Evolutionary conservation across 2,797 vertebrate genomes (phyloP), one percentile per base, ranked within the genome.

Genomic region (Ibycter americanus): DNA sequence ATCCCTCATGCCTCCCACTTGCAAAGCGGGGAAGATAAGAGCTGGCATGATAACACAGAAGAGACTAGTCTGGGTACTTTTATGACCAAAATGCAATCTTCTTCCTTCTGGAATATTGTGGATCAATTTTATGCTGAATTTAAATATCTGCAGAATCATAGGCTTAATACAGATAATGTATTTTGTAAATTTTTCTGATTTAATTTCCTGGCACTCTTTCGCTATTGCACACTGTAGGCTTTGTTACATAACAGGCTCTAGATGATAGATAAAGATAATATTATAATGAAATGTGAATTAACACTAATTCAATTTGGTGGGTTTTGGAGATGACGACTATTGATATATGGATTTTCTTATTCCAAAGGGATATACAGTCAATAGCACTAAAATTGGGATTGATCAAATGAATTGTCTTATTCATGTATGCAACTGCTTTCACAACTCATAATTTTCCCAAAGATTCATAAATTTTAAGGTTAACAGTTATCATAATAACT

Each of bases 221-320:
- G 59, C 42, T 15, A 5, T 94, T 87, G 15, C 91, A 47, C 89
- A 47, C 67, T 67, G 32, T 38, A 56, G 56, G 6, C 42, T 92
- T 74, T 93, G 65, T 86, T 93, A 61, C 52, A 44, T 34, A 80
- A 93, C 19, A 90, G 34, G 51, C 40, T 40, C 6, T 29, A 87
- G 81, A 95, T 83, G 83, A 91, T 66, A 86, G 91, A 92, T 89
- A 94, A 95, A 93, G 96, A 88, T 73, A 96, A 88, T 89, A 91
- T 70, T 92, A 81, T 83, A 78, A 95, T 93, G 76, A 96, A 97
- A 95, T 81, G n/a, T 89, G 92, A 94, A 95, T 96, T 93, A 94
- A 83, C 83, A 46, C 55, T 96, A 89, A 95, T 95, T 97, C 78
- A 92, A 56, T 96, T 96, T 95, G 71, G 49, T 89, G 85, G 40